Evolutionary conservation across 2,797 vertebrate species (phyloP), one percentile per base, ranked within the genome.

Genomic region (Mormyrops boulengeri): DNA sequence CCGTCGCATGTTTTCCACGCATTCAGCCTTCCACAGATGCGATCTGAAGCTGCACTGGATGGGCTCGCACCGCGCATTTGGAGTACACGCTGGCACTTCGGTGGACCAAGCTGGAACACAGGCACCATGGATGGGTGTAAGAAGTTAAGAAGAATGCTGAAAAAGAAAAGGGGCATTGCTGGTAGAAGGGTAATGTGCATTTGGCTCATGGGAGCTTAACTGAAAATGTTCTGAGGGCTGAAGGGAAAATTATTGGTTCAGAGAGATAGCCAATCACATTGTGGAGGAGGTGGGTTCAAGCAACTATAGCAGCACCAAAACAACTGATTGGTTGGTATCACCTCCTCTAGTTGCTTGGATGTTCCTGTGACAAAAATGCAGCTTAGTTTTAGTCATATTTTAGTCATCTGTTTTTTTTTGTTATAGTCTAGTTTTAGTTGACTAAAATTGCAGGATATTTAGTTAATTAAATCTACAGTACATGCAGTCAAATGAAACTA

Each of bases 11-110:
- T 93, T 91, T 90, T 90, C 89, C 90, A 57, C 90, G 91, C 88
- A 14, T 87, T 87, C 34, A 41, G 90, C 93, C 47, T 93, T 91
- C 93, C 93, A 90, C 86, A 77, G 85, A 86, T 91, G 91, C 89
- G 92, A 94, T 94, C 95, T 92, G 93, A 95, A 94, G 92, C 93
- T 91, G 93, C 17, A 92, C 95, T 94, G 92, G 94, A 73, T 52
- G 88, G 91, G 30, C 49, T 89, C 69, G 22, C 88, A 89, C 17
- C 0, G 82, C 73, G 93, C 94, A 91, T 92, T 93, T 4, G 22
- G 4, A 26, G n/a, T 85, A 4, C 8, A 49, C 1, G 19, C 22
- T 6, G 17, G 19, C 34, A n/a, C 12, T 38, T 12, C 11, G 14
- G 14, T 2, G 34, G 7, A 11, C 22, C 60, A 3, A 3, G 14